Conservation (phyloP, 2,888 invertebrate genomes). For the Hydrotaea diabolus region DNA sequence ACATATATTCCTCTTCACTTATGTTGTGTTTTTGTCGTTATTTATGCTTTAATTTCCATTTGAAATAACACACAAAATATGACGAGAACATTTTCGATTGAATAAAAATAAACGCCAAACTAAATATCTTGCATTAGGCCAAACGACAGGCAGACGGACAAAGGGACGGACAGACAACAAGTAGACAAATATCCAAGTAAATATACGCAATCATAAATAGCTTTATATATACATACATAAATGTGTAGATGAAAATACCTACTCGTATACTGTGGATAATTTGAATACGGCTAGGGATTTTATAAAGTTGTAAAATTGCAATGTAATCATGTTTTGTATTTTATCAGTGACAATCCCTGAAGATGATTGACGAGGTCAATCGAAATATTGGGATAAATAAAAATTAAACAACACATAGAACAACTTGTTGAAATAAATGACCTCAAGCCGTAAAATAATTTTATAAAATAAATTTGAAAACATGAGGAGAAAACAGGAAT, state of each 20-base stretch:
- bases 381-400: too few relatives aligned
- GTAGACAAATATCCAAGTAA: not conserved
- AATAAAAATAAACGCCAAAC: slow-evolving; percentile 28
- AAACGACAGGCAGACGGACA: slow-evolving; percentile 14
- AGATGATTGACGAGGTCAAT: too few relatives aligned
- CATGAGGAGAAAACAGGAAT: too few relatives aligned
- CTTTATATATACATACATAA: not conserved
- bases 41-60: not conserved
- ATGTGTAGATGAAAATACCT: not conserved
- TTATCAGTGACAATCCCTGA: too few relatives aligned
- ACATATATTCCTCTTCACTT: too few relatives aligned
- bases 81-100: not conserved
- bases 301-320: too few relatives aligned
- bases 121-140: slow-evolving; percentile 4
- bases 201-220: not conserved
- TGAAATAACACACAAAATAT: not conserved
- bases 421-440: too few relatives aligned
- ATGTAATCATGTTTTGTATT: too few relatives aligned
- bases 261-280: not conserved
- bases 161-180: slow-evolving; percentile 5
- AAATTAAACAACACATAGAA: too few relatives aligned
- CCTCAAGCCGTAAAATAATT: too few relatives aligned
- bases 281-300: not conserved
- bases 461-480: too few relatives aligned
- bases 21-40: too few relatives aligned